Conservation (phyloP, 2,888 invertebrate genomes). For the Saturnia japonica region DNA sequence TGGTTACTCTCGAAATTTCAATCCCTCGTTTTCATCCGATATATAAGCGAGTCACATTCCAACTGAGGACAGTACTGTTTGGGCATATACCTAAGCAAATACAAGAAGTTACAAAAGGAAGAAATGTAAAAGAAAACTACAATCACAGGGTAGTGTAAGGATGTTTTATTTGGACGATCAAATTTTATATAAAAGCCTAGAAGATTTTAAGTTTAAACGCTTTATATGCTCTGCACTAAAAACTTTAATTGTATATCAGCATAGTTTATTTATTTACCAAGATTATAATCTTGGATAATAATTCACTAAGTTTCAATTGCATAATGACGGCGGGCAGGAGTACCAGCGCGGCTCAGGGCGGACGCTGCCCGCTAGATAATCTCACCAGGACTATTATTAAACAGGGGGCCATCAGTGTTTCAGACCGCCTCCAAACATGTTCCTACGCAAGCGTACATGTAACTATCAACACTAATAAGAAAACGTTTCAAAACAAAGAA, state of each 20-base stretch:
- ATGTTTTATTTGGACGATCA: neutral
- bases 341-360: constrained; percentile 71
- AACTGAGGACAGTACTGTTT: too few relatives aligned
- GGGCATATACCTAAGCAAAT: too few relatives aligned
- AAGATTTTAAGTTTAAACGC: neutral
- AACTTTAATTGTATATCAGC: constrained; percentile 28
- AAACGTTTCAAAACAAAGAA: neutral
- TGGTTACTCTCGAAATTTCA: too few relatives aligned
- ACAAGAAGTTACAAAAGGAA: too few relatives aligned
- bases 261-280: constrained; percentile 70
- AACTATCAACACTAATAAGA: constrained; percentile 2
- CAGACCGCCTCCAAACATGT: constrained; percentile 12
- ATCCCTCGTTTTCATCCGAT: too few relatives aligned
- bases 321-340: constrained; percentile 77
- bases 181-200: neutral
- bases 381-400: constrained; percentile 75
- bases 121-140: too few relatives aligned
- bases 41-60: too few relatives aligned
- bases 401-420: constrained; percentile 67
- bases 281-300: constrained; percentile 80
- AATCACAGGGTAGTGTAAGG: too few relatives aligned
- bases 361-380: constrained; percentile 66
- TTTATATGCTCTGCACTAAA: neutral
- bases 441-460: neutral
- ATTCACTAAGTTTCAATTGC: constrained; percentile 82